Conservation (phyloP, 1,140 invertebrate species). For the Metaphire vulgaris region DNA sequence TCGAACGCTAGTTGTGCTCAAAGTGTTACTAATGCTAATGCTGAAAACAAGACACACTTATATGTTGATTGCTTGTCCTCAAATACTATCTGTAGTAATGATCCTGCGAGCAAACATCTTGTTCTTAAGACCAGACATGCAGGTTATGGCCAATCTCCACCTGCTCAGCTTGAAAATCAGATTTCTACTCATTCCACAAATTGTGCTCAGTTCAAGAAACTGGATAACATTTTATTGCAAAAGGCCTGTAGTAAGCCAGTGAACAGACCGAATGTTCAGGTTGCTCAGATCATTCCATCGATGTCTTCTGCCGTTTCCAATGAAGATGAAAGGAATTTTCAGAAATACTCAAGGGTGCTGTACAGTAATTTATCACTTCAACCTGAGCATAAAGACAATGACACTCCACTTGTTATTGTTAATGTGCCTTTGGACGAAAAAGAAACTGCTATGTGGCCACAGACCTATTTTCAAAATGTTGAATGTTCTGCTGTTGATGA, state of each 20-base stretch:
- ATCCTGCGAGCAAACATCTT: too few species aligned
- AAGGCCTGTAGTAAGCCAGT: slow-evolving; percentile 80
- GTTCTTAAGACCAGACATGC: too few species aligned
- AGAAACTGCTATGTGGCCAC: neutral
- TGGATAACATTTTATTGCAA: slow-evolving; percentile 93
- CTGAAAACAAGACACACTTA: too few species aligned
- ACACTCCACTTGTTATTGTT: neutral
- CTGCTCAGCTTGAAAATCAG: too few species aligned
- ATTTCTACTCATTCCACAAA: too few species aligned
- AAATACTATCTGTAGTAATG: too few species aligned
- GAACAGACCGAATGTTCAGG: slow-evolving; percentile 85
- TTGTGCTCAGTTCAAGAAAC: too few species aligned
- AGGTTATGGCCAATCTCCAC: too few species aligned
- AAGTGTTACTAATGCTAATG: too few species aligned
- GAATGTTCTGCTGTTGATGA: too few species aligned
- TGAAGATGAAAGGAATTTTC: slow-evolving; percentile 20
- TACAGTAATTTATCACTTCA: slow-evolving; percentile 2
- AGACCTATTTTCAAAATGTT: slow-evolving; percentile 3
- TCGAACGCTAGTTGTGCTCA: too few species aligned
- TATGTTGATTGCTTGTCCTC: too few species aligned
- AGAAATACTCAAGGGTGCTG: slow-evolving; percentile 19
- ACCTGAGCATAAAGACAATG: neutral
- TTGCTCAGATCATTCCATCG: slow-evolving; percentile 78
- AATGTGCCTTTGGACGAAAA: neutral
- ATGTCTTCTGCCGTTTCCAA: slow-evolving; percentile 48